Evolutionary conservation across 2,113 vertebrate genomes (phyloP), one percentile per base, ranked within the genome.

Genomic region (Pseudorectes ferrugineus): DNA sequence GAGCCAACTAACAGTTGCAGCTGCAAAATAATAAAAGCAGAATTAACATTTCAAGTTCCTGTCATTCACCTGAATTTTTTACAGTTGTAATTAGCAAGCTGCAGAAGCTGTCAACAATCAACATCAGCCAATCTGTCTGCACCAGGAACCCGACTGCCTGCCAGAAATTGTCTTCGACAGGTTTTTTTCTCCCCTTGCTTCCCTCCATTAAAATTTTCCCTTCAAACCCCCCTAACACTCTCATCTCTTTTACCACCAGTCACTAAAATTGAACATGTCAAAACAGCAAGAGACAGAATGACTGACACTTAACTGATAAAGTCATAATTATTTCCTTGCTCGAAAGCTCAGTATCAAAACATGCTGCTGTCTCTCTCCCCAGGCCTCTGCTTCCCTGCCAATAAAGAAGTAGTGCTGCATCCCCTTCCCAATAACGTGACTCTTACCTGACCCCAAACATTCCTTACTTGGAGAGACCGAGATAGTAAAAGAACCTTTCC

Each of bases 21-120:
- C 97, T 98, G 97, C 97, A 98, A 98, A 97, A 97, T 97, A 98
- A 98, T 98, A 99, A 97, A 98, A 95, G 90, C 97, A 97, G 98
- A 98, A 99, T 98, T 98, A 98, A 97, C 88, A 92, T 97, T 98
- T 98, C 98, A 98, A 95, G 98, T 98, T 97, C 97, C 98, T 98
- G 98, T 98, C 98, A 97, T 96, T 98, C 98, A 98, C 97, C 98
- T 98, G 98, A 97, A 97, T 98, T 97, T 98, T 97, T 98, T 98
- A 96, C 98, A 97, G 97, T 90, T 97, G 96, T 98, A 98, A 99
- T 99, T 98, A 98, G 96, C 95, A 96, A 97, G 81, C 95, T 94
- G 89, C 85, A 96, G 96, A 98, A 95, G 87, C 97, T 98, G 97
- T 98, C 97, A 98, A 97, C 97, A 97, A 95, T 89, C 97, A 97